Conservation (phyloP, 2,113 vertebrate genomes). For the Chionodraco myersi region DNA sequence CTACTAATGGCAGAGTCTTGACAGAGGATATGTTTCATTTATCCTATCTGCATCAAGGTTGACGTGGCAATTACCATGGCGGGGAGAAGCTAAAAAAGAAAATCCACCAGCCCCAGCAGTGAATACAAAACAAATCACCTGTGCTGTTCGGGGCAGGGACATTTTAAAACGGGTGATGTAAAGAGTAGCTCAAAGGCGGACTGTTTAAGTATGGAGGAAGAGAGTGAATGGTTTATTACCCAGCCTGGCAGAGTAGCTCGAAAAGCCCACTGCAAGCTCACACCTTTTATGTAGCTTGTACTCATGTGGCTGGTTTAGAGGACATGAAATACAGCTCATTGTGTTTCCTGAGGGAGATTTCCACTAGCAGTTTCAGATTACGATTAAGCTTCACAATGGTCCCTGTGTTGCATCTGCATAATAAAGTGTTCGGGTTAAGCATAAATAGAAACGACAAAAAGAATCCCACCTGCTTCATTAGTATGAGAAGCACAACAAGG, state of each 20-base stretch:
- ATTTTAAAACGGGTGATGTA: constrained; percentile 70
- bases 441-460: constrained; percentile 50
- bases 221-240: constrained; percentile 66
- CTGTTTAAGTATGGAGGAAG: constrained; percentile 53
- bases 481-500: constrained; percentile 35
- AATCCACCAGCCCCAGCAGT: constrained; percentile 50
- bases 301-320: constrained; percentile 46
- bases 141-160: constrained; percentile 58
- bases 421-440: neutral
- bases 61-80: constrained; percentile 67
- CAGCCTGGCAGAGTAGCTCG: constrained; percentile 50
- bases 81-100: constrained; percentile 63
- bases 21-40: constrained; percentile 78
- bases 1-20: constrained; percentile 71
- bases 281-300: constrained; percentile 54
- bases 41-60: constrained; percentile 80
- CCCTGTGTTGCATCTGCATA: constrained; percentile 20
- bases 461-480: constrained; percentile 48
- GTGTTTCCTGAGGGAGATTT: constrained; percentile 33
- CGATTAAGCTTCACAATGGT: constrained; percentile 32
- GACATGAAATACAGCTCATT: constrained; percentile 45
- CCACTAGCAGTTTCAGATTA: constrained; percentile 5
- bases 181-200: constrained; percentile 71
- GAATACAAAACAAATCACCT: constrained; percentile 79
- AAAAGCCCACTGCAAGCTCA: constrained; percentile 59